Evolutionary conservation across 92 coral and sea anemone species (phyloP).

Genomic region (Palythoa grandis): DNA sequence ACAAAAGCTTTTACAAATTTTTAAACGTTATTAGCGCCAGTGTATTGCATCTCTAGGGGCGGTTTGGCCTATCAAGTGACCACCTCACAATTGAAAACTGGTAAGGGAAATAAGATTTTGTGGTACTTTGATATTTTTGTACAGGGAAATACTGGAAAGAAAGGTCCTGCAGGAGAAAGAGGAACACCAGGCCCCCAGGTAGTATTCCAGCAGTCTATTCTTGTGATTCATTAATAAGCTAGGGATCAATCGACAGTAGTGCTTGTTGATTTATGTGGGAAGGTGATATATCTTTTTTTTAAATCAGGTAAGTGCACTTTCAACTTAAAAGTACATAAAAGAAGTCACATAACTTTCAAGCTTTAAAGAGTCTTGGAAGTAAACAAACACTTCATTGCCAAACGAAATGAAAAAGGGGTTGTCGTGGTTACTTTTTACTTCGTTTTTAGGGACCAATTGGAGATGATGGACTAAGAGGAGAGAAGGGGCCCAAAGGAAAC

Average conservation of each 20-base stretch:
- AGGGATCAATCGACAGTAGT: neutral
- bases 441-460: conserved; percentile 3
- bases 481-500: conserved; percentile 4
- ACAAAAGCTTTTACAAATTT: neutral
- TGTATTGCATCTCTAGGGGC: neutral
- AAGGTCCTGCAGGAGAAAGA: conserved; percentile 15
- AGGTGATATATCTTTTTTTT: no score
- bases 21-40: neutral
- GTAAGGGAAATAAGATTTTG: neutral
- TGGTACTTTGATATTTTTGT: neutral
- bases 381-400: no score
- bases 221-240: neutral
- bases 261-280: no score
- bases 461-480: conserved; percentile 20
- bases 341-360: no score
- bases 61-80: neutral
- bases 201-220: neutral
- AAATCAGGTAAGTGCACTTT: no score
- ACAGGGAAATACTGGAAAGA: conserved; percentile 23
- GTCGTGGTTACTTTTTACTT: neutral
- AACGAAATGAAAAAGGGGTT: neutral
- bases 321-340: no score
- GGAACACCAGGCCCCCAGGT: conserved; percentile 23
- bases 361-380: no score
- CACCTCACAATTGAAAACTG: neutral